A percentile compares a stretch with the other conserved stretches of the same genome.
Evolutionary conservation across 2,888 invertebrate genomes (phyloP).

Genomic region (Sinohyriopsis cumingii): DNA sequence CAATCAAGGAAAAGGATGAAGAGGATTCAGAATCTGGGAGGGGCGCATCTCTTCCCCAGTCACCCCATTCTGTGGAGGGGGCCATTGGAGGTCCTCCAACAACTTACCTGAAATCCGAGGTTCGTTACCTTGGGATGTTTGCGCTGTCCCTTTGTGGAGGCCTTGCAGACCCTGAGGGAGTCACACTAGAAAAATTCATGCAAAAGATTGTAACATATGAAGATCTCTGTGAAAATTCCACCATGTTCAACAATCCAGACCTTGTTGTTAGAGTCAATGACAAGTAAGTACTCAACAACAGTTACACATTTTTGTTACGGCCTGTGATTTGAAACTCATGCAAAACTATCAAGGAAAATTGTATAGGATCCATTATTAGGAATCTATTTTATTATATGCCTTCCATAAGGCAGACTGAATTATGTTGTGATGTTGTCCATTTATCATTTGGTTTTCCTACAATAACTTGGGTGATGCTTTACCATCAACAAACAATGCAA

Average conservation of each 20-base stretch:
- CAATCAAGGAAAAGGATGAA: constrained; percentile 75
- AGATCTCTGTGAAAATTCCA: constrained; percentile 79
- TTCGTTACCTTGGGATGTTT: constrained; percentile 75
- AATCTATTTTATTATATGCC: no score
- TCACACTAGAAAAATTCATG: constrained; percentile 79
- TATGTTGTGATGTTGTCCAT: no score
- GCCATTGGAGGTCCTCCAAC: constrained; percentile 72
- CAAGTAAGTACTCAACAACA: constrained; percentile 76
- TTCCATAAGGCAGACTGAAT: no score
- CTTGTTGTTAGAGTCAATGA: constrained; percentile 88
- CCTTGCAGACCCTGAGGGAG: constrained; percentile 72
- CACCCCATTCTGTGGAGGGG: constrained; percentile 87
- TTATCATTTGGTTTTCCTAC: no score
- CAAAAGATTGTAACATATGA: constrained; percentile 78
- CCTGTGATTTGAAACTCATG: no score
- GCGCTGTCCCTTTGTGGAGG: constrained; percentile 86
- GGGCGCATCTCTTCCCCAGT: constrained; percentile 94
- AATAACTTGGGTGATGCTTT: no score
- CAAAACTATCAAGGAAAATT: no score
- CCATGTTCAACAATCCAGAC: constrained; percentile 82
- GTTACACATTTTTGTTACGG: no score
- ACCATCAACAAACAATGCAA: no score
- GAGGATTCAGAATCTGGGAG: constrained; percentile 97
- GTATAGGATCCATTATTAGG: no score
- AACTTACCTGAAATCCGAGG: constrained; percentile 49